These are phyloP conservation scores for Parazoanthus atlanticus DNA, from an alignment of 92 coral and sea anemone species.

Conservation along the genomic window DNA sequence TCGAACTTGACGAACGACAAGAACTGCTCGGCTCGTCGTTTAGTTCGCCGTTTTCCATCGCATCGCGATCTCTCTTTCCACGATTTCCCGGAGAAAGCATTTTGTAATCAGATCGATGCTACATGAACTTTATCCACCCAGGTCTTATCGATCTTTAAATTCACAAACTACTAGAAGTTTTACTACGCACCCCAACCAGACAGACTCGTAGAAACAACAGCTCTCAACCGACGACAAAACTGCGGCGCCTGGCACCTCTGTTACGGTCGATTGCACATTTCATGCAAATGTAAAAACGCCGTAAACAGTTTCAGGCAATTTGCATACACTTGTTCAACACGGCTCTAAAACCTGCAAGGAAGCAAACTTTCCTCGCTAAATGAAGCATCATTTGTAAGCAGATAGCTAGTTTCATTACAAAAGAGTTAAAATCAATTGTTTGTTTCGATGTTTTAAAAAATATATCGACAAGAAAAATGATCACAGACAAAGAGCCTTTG, in stretches of 20 bases:
- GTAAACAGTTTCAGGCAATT: conserved; percentile 54
- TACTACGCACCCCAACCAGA: background rate
- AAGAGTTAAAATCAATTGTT: background rate
- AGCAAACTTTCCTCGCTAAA: background rate
- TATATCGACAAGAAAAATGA: background rate
- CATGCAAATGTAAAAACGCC: conserved; percentile 71
- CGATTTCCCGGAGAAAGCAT: conserved; percentile 36
- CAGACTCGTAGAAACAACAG: conserved; percentile 26
- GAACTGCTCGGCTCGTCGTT: conserved; percentile 43
- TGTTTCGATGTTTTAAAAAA: background rate
- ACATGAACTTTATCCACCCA: conserved; percentile 10
- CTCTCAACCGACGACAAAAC: conserved; percentile 43
- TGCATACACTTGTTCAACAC: conserved; percentile 64
- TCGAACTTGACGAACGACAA: conserved; percentile 67
- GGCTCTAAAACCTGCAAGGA: background rate
- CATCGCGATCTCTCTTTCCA: conserved; percentile 66
- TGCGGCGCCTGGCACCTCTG: conserved; percentile 60
- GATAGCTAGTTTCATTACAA: background rate
- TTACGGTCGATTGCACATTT: conserved; percentile 88
- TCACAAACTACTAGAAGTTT: background rate
- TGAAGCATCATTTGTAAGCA: background rate
- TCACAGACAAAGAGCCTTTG: conserved; percentile 36
- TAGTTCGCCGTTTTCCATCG: conserved; percentile 63
- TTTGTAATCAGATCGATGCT: conserved; percentile 13
- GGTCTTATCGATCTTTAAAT: background rate